phyloP scores from a whole-genome alignment of 2,797 vertebrate genomes.

The Sebastes trivittatus region DNA sequence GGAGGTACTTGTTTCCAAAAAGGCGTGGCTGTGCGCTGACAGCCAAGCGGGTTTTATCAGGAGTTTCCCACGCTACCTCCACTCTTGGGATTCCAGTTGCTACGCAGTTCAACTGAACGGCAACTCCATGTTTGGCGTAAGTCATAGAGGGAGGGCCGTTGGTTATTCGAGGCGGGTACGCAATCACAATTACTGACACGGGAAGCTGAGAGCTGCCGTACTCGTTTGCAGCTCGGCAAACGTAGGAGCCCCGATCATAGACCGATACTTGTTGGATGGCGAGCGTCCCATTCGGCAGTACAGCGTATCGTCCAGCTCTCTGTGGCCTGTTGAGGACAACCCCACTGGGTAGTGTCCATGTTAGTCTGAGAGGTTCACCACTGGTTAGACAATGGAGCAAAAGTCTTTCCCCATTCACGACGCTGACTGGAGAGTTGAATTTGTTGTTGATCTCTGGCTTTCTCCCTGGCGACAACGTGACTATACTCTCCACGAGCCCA shows the following conservation, averaged over 20 bases:
- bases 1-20: constrained; percentile 90
- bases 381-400: constrained; percentile 85
- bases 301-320: constrained; percentile 83
- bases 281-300: constrained; percentile 88
- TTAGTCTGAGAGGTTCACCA: constrained; percentile 65
- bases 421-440: constrained; percentile 84
- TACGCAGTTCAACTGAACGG: constrained; percentile 88
- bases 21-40: constrained; percentile 85
- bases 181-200: constrained; percentile 85
- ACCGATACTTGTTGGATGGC: constrained; percentile 86
- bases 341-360: constrained; percentile 91
- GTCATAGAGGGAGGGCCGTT: constrained; percentile 85
- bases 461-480: constrained; percentile 84
- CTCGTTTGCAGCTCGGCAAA: constrained; percentile 84
- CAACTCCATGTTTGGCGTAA: constrained; percentile 85
- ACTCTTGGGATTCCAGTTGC: constrained; percentile 87
- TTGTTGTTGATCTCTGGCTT: constrained; percentile 83
- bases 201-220: constrained; percentile 83
- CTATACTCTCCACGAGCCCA: constrained; percentile 81
- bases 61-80: constrained; percentile 92
- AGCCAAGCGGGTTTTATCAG: constrained; percentile 84
- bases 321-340: constrained; percentile 84
- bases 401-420: constrained; percentile 87
- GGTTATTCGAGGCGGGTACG: constrained; percentile 89
- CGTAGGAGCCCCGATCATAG: constrained; percentile 89